These are phyloP conservation scores for Oryzias melastigma DNA, from an alignment of 2,113 vertebrate species.

Conservation along the genomic window DNA sequence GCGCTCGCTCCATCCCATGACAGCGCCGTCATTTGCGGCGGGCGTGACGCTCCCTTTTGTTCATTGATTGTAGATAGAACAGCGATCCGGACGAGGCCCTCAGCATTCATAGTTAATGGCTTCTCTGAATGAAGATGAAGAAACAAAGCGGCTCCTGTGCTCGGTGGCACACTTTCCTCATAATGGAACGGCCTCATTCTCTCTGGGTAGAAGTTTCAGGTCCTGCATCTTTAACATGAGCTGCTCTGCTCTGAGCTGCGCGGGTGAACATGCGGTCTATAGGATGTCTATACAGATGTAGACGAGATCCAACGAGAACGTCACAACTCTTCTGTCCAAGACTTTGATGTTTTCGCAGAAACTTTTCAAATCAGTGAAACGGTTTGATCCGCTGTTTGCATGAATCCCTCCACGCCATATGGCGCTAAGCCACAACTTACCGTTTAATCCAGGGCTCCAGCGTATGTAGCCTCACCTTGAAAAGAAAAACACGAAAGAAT, in stretches of 20 bases:
- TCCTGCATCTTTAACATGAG: not conserved
- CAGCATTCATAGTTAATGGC: constrained; percentile 36
- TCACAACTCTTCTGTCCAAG: no score
- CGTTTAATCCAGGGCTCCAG: no score
- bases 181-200: constrained; percentile 18
- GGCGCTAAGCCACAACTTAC: no score
- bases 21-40: not conserved
- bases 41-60: not conserved
- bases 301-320: no score
- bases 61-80: not conserved
- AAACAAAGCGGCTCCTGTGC: constrained; percentile 6
- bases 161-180: constrained; percentile 1
- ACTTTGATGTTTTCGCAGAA: no score
- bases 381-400: no score
- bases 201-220: constrained; percentile 1
- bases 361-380: no score
- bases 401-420: no score
- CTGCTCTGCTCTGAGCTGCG: not conserved
- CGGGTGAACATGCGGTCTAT: not conserved
- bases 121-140: constrained; percentile 24
- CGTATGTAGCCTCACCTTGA: no score
- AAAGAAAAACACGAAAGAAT: no score
- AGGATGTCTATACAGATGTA: no score
- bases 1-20: not conserved
- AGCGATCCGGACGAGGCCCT: not conserved